Evolutionary conservation across 2,888 invertebrate species (phyloP).

Genomic region (Aphelenchoides bicaudatus): DNA sequence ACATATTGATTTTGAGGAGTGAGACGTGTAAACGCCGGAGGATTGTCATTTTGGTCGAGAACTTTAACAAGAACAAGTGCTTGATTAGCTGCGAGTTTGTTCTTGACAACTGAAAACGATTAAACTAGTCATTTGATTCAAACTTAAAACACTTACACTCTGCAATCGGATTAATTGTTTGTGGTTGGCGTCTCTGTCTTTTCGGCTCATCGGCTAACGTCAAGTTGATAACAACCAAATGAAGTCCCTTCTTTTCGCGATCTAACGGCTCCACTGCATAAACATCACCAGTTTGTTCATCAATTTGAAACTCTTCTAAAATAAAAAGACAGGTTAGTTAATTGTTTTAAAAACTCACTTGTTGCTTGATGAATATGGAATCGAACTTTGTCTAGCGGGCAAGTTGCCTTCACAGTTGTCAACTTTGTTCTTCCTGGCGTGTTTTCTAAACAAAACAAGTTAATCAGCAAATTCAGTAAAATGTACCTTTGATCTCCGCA

Average conservation of each 20-base stretch:
- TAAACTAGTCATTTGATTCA: background rate
- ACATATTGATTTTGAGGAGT: conserved; percentile 38
- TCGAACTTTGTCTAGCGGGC: conserved; percentile 30
- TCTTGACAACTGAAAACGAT: conserved; percentile 40
- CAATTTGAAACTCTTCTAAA: conserved; percentile 51
- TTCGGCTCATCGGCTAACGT: conserved; percentile 29
- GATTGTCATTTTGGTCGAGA: conserved; percentile 56
- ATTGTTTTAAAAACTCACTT: conserved; percentile 23
- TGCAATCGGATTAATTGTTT: conserved; percentile 27
- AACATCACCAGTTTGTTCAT: conserved; percentile 43
- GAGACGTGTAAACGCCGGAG: conserved; percentile 43
- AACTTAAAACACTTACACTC: conserved; percentile 36
- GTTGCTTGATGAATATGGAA: conserved; percentile 29
- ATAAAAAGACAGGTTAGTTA: conserved; percentile 7
- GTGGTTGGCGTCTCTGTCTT: conserved; percentile 15
- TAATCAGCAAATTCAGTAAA: too few relatives aligned
- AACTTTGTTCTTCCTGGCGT: conserved; percentile 30
- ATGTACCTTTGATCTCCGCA: too few relatives aligned
- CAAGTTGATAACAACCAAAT: conserved; percentile 50
- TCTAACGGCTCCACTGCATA: conserved; percentile 42
- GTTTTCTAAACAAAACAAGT: conserved; percentile 47
- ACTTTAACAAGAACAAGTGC: conserved; percentile 49
- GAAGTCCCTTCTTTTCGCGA: conserved; percentile 45
- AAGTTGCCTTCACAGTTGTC: conserved; percentile 34
- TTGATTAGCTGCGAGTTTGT: conserved; percentile 45